Conservation (phyloP, 2,113 vertebrate species). For the Symphodus melops region DNA sequence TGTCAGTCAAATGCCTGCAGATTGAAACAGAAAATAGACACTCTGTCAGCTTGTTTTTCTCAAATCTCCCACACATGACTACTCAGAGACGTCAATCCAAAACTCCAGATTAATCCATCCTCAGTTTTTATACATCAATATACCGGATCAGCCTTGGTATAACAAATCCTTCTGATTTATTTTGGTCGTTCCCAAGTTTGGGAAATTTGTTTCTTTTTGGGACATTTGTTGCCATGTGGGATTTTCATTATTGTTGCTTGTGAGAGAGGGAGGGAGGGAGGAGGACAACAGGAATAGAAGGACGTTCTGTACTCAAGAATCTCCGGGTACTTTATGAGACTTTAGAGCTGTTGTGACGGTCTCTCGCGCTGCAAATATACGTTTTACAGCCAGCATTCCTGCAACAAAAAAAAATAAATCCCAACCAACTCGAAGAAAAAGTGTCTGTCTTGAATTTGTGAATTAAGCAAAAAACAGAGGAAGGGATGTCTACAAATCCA, state of each 20-base stretch:
- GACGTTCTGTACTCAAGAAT: slow-evolving; percentile 55
- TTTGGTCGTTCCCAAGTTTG: slow-evolving; percentile 33
- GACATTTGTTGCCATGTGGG: slow-evolving; percentile 63
- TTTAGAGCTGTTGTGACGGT: slow-evolving; percentile 35
- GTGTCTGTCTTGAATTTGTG: slow-evolving; percentile 13
- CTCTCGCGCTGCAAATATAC: slow-evolving; percentile 40
- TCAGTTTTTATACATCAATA: neutral
- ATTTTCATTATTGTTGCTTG: slow-evolving; percentile 58
- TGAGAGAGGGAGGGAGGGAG: neutral
- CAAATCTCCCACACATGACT: slow-evolving; percentile 22
- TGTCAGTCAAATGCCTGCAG: slow-evolving; percentile 55
- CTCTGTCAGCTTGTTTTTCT: slow-evolving; percentile 24
- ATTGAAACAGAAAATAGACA: slow-evolving; percentile 38
- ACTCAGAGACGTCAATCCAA: slow-evolving; percentile 19
- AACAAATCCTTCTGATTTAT: slow-evolving; percentile 46
- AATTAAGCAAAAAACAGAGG: slow-evolving; percentile 5
- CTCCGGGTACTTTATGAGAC: slow-evolving; percentile 59
- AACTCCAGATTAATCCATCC: slow-evolving; percentile 23
- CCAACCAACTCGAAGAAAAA: neutral
- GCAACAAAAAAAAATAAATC: slow-evolving; percentile 14
- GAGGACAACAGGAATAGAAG: slow-evolving; percentile 42
- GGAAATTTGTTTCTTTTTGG: slow-evolving; percentile 27
- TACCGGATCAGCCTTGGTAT: slow-evolving; percentile 10
- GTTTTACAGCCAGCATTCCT: slow-evolving; percentile 22
- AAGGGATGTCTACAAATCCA: slow-evolving; percentile 19